Evolutionary conservation across 2,113 vertebrate genomes (phyloP).

Genomic region (Apistogramma diplotaenia): DNA sequence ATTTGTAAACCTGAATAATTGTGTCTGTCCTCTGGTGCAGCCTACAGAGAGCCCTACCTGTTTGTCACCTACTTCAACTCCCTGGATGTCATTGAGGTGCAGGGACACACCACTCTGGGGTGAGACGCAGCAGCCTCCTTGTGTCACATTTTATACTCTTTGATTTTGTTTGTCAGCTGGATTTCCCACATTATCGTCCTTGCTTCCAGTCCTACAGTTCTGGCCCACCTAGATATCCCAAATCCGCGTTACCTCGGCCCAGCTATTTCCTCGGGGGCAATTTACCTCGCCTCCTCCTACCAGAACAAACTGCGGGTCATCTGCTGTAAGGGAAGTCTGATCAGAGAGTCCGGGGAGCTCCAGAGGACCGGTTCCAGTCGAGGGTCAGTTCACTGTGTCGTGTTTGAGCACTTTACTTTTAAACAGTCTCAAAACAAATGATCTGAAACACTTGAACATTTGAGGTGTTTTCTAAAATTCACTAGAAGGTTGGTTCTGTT

Average conservation of each 20-base stretch:
- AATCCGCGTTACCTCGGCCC: slow-evolving; percentile 95
- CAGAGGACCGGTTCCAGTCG: slow-evolving; percentile 81
- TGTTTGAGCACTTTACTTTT: neutral
- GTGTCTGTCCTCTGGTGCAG: slow-evolving; percentile 60
- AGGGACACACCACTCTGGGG: slow-evolving; percentile 89
- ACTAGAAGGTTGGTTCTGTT: neutral
- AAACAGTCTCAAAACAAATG: neutral
- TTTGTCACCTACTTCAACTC: slow-evolving; percentile 99
- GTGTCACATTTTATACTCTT: neutral
- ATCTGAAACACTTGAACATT: neutral
- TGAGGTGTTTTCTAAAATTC: neutral
- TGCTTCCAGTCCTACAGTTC: slow-evolving; percentile 81
- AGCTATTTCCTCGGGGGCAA: slow-evolving; percentile 93
- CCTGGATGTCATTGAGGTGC: slow-evolving; percentile 95
- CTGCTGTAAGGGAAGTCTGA: slow-evolving; percentile 97
- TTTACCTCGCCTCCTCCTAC: slow-evolving; percentile 98
- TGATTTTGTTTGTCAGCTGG: neutral
- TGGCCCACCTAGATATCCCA: slow-evolving; percentile 94
- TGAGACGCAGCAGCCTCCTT: slow-evolving; percentile 66
- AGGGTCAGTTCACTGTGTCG: slow-evolving; percentile 49
- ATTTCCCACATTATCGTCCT: neutral
- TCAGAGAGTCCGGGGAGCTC: slow-evolving; percentile 91
- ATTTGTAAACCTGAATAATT: accelerated
- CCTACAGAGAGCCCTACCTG: slow-evolving; percentile 96
- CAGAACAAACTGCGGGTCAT: slow-evolving; percentile 97